These are phyloP conservation scores for Melipona beecheii DNA, from an alignment of 2,888 invertebrate species.

Conservation along the genomic window DNA sequence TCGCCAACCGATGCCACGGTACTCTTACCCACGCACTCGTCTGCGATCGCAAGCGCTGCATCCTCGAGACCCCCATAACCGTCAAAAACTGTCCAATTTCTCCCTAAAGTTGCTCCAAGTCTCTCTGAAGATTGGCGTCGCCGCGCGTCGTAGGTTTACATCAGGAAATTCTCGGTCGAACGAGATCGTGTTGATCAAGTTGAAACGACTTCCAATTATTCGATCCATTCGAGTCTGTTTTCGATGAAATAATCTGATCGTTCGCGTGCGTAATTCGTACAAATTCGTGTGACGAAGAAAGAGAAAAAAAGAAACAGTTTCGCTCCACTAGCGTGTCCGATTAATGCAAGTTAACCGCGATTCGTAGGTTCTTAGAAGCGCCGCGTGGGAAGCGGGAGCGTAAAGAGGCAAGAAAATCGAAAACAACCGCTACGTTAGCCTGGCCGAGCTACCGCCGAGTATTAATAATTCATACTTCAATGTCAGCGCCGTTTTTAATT, in stretches of 20 bases:
- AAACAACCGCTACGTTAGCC: conserved; percentile 18
- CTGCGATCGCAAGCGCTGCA: conserved; percentile 52
- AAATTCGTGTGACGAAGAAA: no score
- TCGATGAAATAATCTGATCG: no score
- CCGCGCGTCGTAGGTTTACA: background rate
- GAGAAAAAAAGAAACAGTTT: background rate
- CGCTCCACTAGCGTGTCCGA: background rate
- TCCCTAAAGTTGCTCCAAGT: background rate
- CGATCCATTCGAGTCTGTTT: no score
- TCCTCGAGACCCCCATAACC: background rate
- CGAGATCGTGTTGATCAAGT: no score
- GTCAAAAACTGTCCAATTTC: background rate
- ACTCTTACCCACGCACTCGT: conserved; percentile 73
- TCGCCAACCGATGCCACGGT: conserved; percentile 64
- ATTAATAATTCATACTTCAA: conserved; percentile 71
- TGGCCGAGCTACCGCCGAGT: conserved; percentile 37
- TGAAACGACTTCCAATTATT: no score
- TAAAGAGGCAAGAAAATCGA: conserved; percentile 29
- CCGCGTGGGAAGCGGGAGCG: conserved; percentile 30
- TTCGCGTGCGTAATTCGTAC: no score
- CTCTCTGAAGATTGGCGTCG: background rate
- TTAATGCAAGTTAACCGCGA: background rate
- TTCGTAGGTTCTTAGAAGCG: background rate
- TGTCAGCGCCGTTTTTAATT: conserved; percentile 66
- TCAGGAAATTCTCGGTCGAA: no score